Conservation (phyloP, 2,797 vertebrate species). For the Sarcophilus harrisii region DNA sequence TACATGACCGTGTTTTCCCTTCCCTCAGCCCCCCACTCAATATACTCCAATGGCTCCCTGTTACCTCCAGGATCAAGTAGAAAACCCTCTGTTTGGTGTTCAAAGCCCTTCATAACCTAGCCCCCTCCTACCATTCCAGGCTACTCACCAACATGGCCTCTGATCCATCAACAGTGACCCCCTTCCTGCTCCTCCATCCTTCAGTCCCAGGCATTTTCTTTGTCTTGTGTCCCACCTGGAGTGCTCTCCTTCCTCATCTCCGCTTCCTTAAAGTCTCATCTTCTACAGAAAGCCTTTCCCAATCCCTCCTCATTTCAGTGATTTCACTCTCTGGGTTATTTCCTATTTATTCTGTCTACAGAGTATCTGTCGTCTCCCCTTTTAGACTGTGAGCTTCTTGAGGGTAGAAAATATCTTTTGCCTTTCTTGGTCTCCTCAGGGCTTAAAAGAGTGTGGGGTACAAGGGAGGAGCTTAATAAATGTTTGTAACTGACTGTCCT, state of each 20-base stretch:
- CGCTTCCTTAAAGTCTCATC: neutral
- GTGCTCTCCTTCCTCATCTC: neutral
- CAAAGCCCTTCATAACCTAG: too few species aligned
- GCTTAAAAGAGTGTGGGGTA: neutral
- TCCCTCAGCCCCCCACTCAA: too few species aligned
- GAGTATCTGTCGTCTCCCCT: neutral
- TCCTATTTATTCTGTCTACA: neutral
- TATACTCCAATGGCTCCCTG: too few species aligned
- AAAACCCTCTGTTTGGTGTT: too few species aligned
- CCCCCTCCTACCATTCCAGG: too few species aligned
- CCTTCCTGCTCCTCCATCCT: too few species aligned
- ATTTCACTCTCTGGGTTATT: neutral
- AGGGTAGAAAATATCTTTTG: neutral
- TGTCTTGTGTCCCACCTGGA: neutral
- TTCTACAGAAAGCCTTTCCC: neutral
- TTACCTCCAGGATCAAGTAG: too few species aligned
- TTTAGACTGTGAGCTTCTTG: neutral
- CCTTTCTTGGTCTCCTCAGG: neutral
- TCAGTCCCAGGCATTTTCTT: too few species aligned
- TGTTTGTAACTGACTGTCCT: neutral
- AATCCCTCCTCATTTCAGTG: neutral
- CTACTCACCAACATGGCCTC: too few species aligned
- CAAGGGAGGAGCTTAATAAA: neutral
- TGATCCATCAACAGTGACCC: too few species aligned
- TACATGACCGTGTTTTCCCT: too few species aligned